These are phyloP conservation scores for Apeira syringaria DNA, from an alignment of 2,888 invertebrate genomes.

Conservation along the genomic window DNA sequence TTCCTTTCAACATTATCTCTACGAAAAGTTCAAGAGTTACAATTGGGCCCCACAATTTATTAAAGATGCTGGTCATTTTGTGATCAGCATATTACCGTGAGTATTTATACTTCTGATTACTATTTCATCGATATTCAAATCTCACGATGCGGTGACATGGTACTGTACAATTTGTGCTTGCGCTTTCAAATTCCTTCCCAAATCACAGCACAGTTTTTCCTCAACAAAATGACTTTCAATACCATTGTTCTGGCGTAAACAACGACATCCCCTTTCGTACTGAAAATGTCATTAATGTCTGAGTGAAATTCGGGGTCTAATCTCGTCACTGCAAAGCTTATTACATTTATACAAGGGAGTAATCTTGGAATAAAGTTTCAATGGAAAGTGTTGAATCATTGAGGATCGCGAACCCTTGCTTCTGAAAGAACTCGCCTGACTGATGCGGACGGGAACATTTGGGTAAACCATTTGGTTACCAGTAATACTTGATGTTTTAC, in stretches of 20 bases:
- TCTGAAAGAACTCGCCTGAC: constrained; percentile 63
- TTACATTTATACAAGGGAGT: constrained; percentile 82
- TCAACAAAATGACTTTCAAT: constrained; percentile 79
- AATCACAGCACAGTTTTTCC: constrained; percentile 55
- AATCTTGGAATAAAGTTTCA: constrained; percentile 83
- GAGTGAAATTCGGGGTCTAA: constrained; percentile 81
- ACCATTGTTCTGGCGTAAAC: constrained; percentile 76
- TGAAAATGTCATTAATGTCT: constrained; percentile 83
- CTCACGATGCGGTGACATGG: too few species aligned
- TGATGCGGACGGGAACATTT: constrained; percentile 33
- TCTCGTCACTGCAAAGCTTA: constrained; percentile 82
- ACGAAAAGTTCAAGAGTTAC: too few species aligned
- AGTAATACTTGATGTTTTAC: constrained; percentile 6
- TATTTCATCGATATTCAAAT: too few species aligned
- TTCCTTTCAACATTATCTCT: too few species aligned
- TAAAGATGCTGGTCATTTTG: too few species aligned
- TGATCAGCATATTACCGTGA: too few species aligned
- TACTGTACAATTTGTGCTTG: too few species aligned
- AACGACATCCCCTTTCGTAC: constrained; percentile 65
- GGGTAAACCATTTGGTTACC: constrained; percentile 37
- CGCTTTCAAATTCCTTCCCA: constrained; percentile 19
- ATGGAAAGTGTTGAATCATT: constrained; percentile 80
- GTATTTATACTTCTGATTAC: too few species aligned
- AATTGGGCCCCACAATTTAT: too few species aligned
- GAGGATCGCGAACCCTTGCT: constrained; percentile 78